Base-by-base conservation (phyloP, 2,888 invertebrate species). In the Amaurobius ferox region DNA sequence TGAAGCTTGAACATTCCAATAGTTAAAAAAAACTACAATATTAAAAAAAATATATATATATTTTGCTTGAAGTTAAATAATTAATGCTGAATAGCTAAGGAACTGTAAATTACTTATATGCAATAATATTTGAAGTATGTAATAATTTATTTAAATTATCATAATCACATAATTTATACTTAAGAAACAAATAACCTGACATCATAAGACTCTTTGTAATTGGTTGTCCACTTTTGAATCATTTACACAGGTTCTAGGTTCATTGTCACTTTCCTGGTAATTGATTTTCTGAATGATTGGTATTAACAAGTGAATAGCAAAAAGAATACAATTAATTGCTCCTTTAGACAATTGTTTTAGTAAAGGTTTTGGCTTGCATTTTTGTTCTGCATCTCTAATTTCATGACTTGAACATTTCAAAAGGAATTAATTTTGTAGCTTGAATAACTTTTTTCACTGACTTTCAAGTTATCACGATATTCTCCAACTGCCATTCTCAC, bases 391-490 rank as follows among this genome's bases (percentile, higher is more conserved):
- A 23, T 74, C 62, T 74, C 30, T 32, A 74, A 74, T 23, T 74
- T 74, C 74, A 62, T 62, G n/a, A 19, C n/a, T 44, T 67, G 28
- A 74, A 30, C 74, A 29, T 74, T 39, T 66, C n/a, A 35, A 74
- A 74, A 74, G 74, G 74, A 62, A 74, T 74, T 39, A 23, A 5
- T 67, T 77, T 77, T 23, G 77, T 77, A 67, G 40, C 67, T 77
- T 73, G 73, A 32, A 73, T 9, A 7, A 73, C 61, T 28, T 78
- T 78, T 68, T n/a, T 78, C 48, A 23, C 70, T 70, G 70, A 32
- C 19, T 70, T 79, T 79, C 35, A 79, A 79, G 55, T 55, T 29
- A 32, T 79, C 70, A 79, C 70, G 79, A 79, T 79, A 79, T 70
- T 79, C 79, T 71, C 79, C 70, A 55, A 70, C 79, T 70, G 79